Evolutionary conservation across 2,113 vertebrate species (phyloP).

Genomic region (Sylvia atricapilla): DNA sequence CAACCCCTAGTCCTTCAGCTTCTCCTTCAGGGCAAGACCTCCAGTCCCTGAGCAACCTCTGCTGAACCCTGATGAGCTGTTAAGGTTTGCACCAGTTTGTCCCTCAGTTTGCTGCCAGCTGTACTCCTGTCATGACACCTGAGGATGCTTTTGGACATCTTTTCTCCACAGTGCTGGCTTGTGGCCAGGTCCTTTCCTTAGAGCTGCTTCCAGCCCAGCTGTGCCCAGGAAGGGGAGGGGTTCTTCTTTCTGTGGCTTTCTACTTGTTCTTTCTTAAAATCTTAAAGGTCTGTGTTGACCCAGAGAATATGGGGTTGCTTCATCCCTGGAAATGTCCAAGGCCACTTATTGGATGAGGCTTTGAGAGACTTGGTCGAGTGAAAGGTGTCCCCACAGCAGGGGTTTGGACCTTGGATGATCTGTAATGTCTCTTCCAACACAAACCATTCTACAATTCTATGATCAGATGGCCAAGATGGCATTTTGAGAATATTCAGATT

Average conservation of each 20-base stretch:
- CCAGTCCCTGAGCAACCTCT: not conserved
- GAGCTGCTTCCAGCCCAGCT: not conserved
- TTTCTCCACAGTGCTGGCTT: not conserved
- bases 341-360: not conserved
- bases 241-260: not conserved
- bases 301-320: not conserved
- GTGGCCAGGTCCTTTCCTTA: not conserved
- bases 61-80: not conserved
- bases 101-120: not conserved
- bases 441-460: not conserved
- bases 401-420: not conserved
- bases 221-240: accelerated
- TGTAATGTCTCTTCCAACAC: not conserved
- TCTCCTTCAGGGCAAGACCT: not conserved
- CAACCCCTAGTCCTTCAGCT: not conserved
- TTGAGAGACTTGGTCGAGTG: not conserved
- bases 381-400: not conserved
- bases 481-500: not conserved
- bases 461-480: not conserved
- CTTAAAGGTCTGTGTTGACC: not conserved
- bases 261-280: not conserved
- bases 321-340: not conserved
- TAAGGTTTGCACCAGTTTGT: not conserved
- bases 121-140: not conserved
- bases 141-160: not conserved